Evolutionary conservation across 2,888 invertebrate species (phyloP), one percentile per base, ranked within the genome.

Genomic region (Eristalinus aeneus): DNA sequence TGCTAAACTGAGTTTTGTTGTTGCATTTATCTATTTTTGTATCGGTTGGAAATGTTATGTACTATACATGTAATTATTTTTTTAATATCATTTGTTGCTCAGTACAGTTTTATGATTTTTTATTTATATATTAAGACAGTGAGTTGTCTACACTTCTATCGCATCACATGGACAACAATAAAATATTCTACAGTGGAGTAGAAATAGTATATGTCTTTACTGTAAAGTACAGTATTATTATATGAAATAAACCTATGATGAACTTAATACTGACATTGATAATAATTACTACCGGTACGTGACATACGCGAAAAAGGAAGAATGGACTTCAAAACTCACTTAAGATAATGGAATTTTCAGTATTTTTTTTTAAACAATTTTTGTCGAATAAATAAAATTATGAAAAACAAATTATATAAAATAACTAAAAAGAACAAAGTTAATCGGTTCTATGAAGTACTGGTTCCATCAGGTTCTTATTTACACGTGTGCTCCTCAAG

Each of bases 401-500:
- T 36, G 34, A 11, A 23, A 80, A 76, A 63, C 76, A 56, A 85
- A 68, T 53, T 58, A 67, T n/a, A n/a, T n/a, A n/a, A n/a, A n/a
- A n/a, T n/a, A n/a, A n/a, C n/a, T n/a, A n/a, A n/a, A 53, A 60
- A 39, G 36, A 60, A 74, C 4, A 34, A 39, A 75, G 8, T 63
- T 75, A 84, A 76, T 76, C 72, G 67, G 72, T 60, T 39, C 80
- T 81, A 78, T 54, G 68, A 67, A 72, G 67, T 72, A 72, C 64
- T 72, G 69, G 60, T 63, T 65, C 27, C 60, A 39, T 31, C 46
- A 60, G 64, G 77, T 75, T 46, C 74, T 93, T 94, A 98, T 94
- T 98, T 98, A 94, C 98, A 98, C 84, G 97, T 97, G 91, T 97
- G 96, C 72, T 96, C 94, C 90, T 98, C 97, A 81, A 95, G 94